phyloP scores from a whole-genome alignment of 2,113 vertebrate genomes.

The Athene noctua region DNA sequence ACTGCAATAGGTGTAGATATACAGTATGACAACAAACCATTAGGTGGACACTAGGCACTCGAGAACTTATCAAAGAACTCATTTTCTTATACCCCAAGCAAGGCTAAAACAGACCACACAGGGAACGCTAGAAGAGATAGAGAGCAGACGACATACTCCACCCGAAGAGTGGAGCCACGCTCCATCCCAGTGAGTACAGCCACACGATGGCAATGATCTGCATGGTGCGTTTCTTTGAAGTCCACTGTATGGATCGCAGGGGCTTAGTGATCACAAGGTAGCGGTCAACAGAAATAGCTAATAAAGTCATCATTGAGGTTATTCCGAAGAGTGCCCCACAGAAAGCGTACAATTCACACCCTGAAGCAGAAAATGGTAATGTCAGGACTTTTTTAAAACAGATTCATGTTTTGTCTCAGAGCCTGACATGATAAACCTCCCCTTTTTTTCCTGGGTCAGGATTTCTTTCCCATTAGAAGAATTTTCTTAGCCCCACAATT shows the following conservation, averaged over 20 bases:
- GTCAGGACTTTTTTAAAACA: neutral
- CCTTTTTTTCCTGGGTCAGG: neutral
- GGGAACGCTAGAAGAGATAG: neutral
- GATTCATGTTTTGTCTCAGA: neutral
- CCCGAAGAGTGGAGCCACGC: slow-evolving; percentile 56
- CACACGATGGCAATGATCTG: slow-evolving; percentile 57
- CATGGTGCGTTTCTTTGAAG: slow-evolving; percentile 49
- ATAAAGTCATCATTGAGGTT: slow-evolving; percentile 74
- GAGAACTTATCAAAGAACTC: neutral
- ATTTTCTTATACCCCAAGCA: neutral
- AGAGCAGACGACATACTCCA: slow-evolving; percentile 68
- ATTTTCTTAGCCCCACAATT: neutral
- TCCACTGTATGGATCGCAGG: slow-evolving; percentile 65
- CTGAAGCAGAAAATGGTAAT: slow-evolving; percentile 19
- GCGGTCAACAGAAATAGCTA: slow-evolving; percentile 71
- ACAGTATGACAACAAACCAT: accelerated
- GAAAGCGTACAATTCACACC: slow-evolving; percentile 72
- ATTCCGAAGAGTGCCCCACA: slow-evolving; percentile 73
- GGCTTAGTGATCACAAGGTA: slow-evolving; percentile 73
- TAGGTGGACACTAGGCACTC: too few species aligned
- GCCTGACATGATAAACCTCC: neutral
- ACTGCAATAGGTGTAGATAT: neutral
- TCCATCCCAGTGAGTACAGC: slow-evolving; percentile 70
- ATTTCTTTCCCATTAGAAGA: neutral
- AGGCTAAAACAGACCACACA: neutral